Evolutionary conservation across 2,888 invertebrate species (phyloP).

Genomic region (Dendrolimus pini): DNA sequence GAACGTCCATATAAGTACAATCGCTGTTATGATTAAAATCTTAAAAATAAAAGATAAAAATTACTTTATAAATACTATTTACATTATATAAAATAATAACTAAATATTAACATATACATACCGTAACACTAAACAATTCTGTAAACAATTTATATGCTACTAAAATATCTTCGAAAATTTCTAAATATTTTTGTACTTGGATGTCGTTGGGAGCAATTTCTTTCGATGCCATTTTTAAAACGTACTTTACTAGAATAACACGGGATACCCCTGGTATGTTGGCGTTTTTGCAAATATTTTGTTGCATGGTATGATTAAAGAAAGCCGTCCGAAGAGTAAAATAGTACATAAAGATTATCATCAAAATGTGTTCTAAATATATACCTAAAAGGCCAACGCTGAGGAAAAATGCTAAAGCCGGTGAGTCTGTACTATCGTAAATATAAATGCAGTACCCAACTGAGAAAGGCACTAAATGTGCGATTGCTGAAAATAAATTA

Average conservation of each 20-base stretch:
- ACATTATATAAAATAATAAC: background rate
- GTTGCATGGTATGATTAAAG: conserved; percentile 19
- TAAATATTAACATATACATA: conserved; percentile 12
- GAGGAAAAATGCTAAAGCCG: conserved; percentile 12
- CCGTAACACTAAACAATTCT: conserved; percentile 25
- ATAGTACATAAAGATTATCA: conserved; percentile 20
- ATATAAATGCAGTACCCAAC: conserved; percentile 15
- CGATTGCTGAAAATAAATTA: conserved; percentile 12
- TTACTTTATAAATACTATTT: background rate
- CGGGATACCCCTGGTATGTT: background rate
- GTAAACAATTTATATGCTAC: conserved; percentile 21
- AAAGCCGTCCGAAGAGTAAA: conserved; percentile 18
- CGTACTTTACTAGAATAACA: background rate
- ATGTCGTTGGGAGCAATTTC: background rate
- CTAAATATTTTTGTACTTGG: conserved; percentile 2
- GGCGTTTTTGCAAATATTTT: background rate
- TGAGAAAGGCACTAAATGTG: conserved; percentile 13
- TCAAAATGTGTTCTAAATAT: conserved; percentile 23
- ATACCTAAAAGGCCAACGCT: conserved; percentile 8
- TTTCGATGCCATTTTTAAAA: background rate
- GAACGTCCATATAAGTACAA: conserved; percentile 26
- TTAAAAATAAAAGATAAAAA: conserved; percentile 13
- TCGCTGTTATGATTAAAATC: conserved; percentile 24
- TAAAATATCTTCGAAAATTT: conserved; percentile 22
- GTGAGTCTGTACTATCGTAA: conserved; percentile 9